A percentile compares a stretch with the other conserved stretches of the same genome.
phyloP scores from a whole-genome alignment of 2,888 invertebrate genomes.

The Lasioglossum leucozonium region DNA sequence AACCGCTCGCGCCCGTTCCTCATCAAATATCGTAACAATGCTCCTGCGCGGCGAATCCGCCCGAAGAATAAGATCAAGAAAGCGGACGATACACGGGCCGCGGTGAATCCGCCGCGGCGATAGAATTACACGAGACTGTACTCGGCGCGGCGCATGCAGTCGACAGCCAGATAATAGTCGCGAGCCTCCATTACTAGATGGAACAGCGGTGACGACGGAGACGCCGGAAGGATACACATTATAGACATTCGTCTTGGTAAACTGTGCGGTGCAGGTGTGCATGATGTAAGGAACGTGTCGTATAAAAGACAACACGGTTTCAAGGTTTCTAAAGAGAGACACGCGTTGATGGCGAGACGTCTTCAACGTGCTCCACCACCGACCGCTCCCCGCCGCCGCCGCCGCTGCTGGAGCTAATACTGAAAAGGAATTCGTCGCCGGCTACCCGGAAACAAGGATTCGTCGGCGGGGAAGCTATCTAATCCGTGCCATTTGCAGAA shows the following conservation, averaged over 20 bases:
- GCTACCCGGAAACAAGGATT: slow-evolving; percentile 44
- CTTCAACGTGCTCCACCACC: slow-evolving; percentile 4
- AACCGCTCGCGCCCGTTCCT: no score
- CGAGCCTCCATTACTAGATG: slow-evolving; percentile 16
- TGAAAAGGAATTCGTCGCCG: slow-evolving; percentile 52
- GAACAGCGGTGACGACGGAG: neutral
- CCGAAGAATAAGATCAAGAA: slow-evolving; percentile 12
- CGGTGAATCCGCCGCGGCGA: neutral
- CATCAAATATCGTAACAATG: neutral
- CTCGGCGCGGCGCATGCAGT: neutral
- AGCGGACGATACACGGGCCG: neutral
- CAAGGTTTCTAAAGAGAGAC: neutral
- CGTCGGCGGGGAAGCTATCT: slow-evolving; percentile 47
- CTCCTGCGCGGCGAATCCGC: neutral
- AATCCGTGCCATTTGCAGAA: slow-evolving; percentile 68
- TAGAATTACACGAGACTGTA: neutral
- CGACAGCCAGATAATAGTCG: slow-evolving; percentile 11
- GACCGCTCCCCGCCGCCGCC: neutral
- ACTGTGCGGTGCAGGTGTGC: slow-evolving; percentile 20
- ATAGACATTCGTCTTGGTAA: neutral
- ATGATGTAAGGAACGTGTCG: slow-evolving; percentile 10
- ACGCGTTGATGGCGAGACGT: slow-evolving; percentile 12
- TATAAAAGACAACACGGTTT: slow-evolving; percentile 25
- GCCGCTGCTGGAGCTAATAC: slow-evolving; percentile 26
- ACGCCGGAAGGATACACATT: neutral